Evolutionary conservation across 2,888 invertebrate species (phyloP), one percentile per base, ranked within the genome.

Genomic region (Synergus laeviventris): DNA sequence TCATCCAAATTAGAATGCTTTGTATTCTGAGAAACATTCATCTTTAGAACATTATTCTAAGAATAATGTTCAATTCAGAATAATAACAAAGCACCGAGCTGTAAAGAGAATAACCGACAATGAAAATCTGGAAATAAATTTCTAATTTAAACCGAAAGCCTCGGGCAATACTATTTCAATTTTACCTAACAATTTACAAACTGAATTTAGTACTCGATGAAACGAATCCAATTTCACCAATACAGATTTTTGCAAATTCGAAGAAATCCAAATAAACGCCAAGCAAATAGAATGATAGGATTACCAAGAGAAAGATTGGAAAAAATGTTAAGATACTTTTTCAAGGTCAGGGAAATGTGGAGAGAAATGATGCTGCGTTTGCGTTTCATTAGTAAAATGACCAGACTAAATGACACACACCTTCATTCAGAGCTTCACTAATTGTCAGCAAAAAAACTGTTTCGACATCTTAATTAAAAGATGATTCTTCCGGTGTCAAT

Each of bases 331-430:
- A 31, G 31, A 31, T 31, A 31, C 31, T 31, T 31, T 31, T 31
- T 31, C 31, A 62, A n/a, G 39, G n/a, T 16, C 38, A 36, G 59
- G 38, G 49, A 42, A 42, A 42, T 21, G 38, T 49, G 70, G 62
- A 77, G 77, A 77, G 64, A 59, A 21, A 66, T 59, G 38, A 74
- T 66, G 66, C 36, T 45, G 61, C 80, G 82, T 83, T 81, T 82
- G 80, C 79, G 79, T 84, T 84, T 84, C 80, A 83, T 83, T 80
- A 80, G 76, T 74, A 79, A 79, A 79, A 81, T 78, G 78, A 76
- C 61, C 73, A 64, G 77, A 78, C 21, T 66, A 36, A 24, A 75
- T 38, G 36, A 59, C 66, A 64, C 39, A 64, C 64, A 24, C 66
- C 66, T 24, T 66, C 42, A 66, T 66, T 66, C 66, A 66, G 18